Conservation (phyloP, 2,888 invertebrate genomes). For the Tetramorium bicarinatum region DNA sequence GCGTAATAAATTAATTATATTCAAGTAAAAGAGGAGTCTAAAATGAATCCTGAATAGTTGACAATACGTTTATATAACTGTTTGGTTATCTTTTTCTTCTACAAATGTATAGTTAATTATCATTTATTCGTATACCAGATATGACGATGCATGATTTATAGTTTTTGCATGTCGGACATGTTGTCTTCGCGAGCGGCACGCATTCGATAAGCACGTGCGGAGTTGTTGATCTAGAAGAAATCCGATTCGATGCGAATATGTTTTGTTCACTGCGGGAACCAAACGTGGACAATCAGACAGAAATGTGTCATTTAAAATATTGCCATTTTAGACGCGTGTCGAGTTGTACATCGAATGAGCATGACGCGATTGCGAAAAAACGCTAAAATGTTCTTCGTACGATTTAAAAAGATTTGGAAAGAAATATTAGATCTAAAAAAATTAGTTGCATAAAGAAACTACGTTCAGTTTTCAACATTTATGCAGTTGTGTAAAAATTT, state of each 20-base stretch:
- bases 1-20: slow-evolving; percentile 12
- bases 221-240: slow-evolving; percentile 67
- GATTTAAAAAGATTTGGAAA: neutral
- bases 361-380: neutral
- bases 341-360: slow-evolving; percentile 19
- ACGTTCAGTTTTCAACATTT: neutral
- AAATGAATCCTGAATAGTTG: neutral
- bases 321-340: slow-evolving; percentile 63
- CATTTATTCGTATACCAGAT: neutral
- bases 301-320: slow-evolving; percentile 66
- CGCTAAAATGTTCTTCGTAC: neutral
- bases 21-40: neutral
- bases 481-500: slow-evolving; percentile 19
- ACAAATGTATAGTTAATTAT: neutral
- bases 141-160: neutral
- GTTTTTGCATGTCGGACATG: neutral
- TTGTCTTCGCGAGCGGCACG: neutral
- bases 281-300: slow-evolving; percentile 19
- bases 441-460: neutral
- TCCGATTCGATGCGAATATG: slow-evolving; percentile 69
- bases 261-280: slow-evolving; percentile 42
- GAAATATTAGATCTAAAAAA: neutral
- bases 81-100: neutral
- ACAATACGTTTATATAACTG: neutral
- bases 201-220: slow-evolving; percentile 67